Evolutionary conservation across 2,797 vertebrate genomes (phyloP).

Genomic region (Trematomus bernacchii): DNA sequence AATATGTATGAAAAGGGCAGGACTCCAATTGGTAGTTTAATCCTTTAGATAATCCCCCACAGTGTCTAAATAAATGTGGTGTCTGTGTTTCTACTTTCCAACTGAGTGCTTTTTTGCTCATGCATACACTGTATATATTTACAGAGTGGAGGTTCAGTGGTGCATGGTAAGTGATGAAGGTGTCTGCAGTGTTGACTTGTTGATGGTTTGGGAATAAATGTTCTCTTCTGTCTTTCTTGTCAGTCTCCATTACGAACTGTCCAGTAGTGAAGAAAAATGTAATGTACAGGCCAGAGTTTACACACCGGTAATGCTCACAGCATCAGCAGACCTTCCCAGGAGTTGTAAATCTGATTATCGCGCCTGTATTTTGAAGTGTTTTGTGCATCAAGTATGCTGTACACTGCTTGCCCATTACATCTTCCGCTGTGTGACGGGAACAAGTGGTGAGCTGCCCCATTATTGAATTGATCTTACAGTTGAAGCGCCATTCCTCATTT

Average conservation of each 20-base stretch:
- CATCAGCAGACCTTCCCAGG: not conserved
- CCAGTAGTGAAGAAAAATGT: not conserved
- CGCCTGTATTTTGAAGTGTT: not conserved
- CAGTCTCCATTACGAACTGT: constrained; percentile 4
- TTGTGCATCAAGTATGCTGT: constrained; percentile 1
- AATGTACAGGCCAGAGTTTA: not conserved
- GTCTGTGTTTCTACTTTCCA: not conserved
- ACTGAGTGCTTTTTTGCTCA: not conserved
- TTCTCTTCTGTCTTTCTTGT: constrained; percentile 18
- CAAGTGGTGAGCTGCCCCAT: constrained; percentile 13
- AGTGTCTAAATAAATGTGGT: not conserved
- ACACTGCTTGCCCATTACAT: constrained; percentile 1
- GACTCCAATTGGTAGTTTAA: constrained; percentile 14
- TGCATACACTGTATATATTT: not conserved
- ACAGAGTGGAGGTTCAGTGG: not conserved
- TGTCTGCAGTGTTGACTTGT: constrained; percentile 2
- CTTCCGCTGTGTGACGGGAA: constrained; percentile 26
- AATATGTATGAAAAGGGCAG: constrained; percentile 38
- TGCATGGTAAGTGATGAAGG: constrained; percentile 9
- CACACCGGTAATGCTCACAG: not conserved
- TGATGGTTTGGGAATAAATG: not conserved
- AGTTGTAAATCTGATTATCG: not conserved
- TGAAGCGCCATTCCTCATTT: constrained; percentile 14
- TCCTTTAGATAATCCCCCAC: constrained; percentile 12
- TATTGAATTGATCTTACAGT: constrained; percentile 40